phyloP scores from a whole-genome alignment of 2,113 vertebrate genomes.

The Ptilonorhynchus violaceus region DNA sequence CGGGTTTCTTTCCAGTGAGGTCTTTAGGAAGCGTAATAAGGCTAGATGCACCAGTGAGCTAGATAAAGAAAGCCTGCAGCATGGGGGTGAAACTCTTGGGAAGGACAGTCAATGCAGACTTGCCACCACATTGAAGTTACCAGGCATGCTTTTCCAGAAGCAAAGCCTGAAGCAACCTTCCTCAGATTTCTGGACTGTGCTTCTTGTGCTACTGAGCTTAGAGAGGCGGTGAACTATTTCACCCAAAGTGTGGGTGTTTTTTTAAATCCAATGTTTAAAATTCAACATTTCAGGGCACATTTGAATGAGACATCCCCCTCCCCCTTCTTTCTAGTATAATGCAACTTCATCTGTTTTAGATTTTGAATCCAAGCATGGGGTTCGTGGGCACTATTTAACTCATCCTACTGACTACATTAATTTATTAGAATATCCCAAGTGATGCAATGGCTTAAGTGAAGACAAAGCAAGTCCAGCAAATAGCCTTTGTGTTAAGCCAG shows the following conservation, averaged over 20 bases:
- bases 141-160: background rate
- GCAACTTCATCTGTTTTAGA: background rate
- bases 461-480: background rate
- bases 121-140: background rate
- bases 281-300: background rate
- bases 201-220: background rate
- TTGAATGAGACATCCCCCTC: background rate
- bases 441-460: background rate
- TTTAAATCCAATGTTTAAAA: background rate
- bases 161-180: background rate
- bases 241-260: background rate
- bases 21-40: background rate
- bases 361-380: background rate
- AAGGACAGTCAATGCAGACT: background rate
- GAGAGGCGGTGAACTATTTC: background rate
- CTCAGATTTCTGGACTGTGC: background rate
- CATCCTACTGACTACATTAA: background rate
- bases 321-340: background rate
- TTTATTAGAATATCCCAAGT: background rate
- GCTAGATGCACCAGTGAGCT: background rate
- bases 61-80: background rate
- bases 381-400: background rate
- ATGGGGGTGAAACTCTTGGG: background rate
- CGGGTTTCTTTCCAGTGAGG: background rate
- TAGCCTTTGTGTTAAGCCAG: background rate